Conservation (phyloP, 2,113 vertebrate genomes). For the Otis tarda region DNA sequence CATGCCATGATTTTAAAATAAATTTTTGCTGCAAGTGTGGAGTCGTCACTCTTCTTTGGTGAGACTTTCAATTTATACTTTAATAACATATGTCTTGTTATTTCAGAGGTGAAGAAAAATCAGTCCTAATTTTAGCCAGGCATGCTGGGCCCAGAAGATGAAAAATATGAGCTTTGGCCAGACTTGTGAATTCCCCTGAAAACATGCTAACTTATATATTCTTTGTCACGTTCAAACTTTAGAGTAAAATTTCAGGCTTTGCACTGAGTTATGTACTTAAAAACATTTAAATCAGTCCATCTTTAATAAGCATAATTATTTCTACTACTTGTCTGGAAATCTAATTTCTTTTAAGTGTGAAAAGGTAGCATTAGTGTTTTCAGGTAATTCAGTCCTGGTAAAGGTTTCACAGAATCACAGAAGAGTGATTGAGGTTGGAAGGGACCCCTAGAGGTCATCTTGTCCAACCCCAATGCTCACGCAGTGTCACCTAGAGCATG, state of each 20-base stretch:
- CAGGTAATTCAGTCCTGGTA: background rate
- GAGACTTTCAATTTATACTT: background rate
- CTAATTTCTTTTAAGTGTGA: background rate
- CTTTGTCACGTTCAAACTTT: background rate
- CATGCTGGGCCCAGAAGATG: background rate
- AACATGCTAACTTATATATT: background rate
- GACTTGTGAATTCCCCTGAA: slow-evolving; percentile 4
- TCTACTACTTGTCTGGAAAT: background rate
- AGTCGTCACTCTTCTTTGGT: background rate
- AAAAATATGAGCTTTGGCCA: slow-evolving; percentile 27
- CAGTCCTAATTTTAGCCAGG: slow-evolving; percentile 28
- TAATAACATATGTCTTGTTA: background rate
- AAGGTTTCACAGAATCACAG: background rate
- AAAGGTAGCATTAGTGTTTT: background rate
- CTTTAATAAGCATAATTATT: background rate
- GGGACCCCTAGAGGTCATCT: background rate
- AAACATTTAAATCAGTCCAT: background rate
- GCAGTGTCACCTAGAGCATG: background rate
- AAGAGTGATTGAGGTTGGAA: background rate
- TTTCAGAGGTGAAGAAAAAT: slow-evolving; percentile 41
- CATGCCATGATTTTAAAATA: background rate
- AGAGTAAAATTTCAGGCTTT: background rate
- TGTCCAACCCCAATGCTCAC: background rate
- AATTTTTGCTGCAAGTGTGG: background rate
- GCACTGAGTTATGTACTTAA: background rate